A percentile compares a stretch with the other conserved stretches of the same genome.
Evolutionary conservation across 1,140 invertebrate species (phyloP).

Genomic region (Drosophila carrolli): DNA sequence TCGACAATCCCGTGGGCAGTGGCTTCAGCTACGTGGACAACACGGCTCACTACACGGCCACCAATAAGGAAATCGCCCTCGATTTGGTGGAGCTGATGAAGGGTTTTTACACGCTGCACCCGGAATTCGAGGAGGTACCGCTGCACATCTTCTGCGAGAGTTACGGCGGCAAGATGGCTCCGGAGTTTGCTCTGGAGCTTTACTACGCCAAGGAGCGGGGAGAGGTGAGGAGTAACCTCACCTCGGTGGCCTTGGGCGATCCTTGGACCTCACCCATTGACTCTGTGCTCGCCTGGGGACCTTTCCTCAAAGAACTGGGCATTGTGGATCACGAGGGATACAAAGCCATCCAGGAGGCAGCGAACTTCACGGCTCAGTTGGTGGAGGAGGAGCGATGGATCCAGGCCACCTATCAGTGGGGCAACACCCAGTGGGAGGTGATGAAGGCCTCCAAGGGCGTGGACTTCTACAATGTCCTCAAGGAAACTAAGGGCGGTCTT

Average conservation of each 20-base stretch:
- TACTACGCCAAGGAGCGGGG: conserved; percentile 88
- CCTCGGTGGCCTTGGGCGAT: conserved; percentile 92
- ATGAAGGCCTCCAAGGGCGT: conserved; percentile 87
- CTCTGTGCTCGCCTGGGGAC: conserved; percentile 91
- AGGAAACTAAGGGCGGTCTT: conserved; percentile 52
- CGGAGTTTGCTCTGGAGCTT: conserved; percentile 88
- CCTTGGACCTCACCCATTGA: conserved; percentile 95
- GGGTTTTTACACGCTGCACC: conserved; percentile 87
- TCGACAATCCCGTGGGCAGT: conserved; percentile 95
- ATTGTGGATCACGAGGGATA: conserved; percentile 88
- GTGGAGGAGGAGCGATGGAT: conserved; percentile 86
- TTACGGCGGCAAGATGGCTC: conserved; percentile 96
- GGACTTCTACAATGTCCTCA: conserved; percentile 93
- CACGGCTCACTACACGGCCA: conserved; percentile 86
- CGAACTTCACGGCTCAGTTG: conserved; percentile 85
- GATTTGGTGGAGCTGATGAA: conserved; percentile 91
- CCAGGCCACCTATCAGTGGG: conserved; percentile 88
- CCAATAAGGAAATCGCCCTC: conserved; percentile 90
- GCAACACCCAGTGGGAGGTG: conserved; percentile 87
- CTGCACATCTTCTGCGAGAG: conserved; percentile 94
- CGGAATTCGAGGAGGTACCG: conserved; percentile 89
- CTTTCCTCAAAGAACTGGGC: conserved; percentile 86
- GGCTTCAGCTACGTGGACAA: conserved; percentile 93
- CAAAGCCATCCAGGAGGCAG: conserved; percentile 85
- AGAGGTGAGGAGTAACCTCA: conserved; percentile 89